These are phyloP conservation scores for Bombus consobrinus DNA, from an alignment of 1,140 invertebrate species.

Conservation along the genomic window DNA sequence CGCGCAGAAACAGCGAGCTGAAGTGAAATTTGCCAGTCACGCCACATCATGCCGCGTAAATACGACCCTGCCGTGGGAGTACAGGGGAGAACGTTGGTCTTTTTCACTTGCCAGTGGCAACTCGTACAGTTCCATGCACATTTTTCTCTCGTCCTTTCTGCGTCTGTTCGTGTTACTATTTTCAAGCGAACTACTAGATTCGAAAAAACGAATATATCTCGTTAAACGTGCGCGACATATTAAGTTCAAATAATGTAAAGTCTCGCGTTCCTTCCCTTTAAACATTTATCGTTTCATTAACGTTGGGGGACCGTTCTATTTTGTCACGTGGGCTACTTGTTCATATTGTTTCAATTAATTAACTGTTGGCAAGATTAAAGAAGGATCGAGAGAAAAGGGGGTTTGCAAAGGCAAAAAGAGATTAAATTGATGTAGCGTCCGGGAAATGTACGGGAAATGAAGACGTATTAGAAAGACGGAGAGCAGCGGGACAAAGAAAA, in stretches of 20 bases:
- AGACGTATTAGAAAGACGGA: slow-evolving; percentile 24
- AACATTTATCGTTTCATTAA: neutral
- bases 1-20: slow-evolving; percentile 6
- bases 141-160: neutral
- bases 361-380: neutral
- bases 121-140: neutral
- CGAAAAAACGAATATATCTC: too few species aligned
- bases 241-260: too few species aligned
- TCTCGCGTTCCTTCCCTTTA: too few species aligned
- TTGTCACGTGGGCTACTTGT: neutral
- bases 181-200: neutral
- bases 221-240: too few species aligned
- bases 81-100: neutral
- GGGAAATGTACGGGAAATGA: slow-evolving; percentile 16
- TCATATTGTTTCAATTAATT: slow-evolving; percentile 37
- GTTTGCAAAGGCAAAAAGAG: neutral
- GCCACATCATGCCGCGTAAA: slow-evolving; percentile 42
- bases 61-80: neutral
- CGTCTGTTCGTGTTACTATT: neutral
- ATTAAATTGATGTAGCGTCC: slow-evolving; percentile 49
- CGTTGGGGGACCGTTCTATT: neutral
- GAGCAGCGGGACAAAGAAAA: neutral
- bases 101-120: neutral
- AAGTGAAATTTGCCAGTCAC: slow-evolving; percentile 47
- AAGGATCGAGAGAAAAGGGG: neutral